Base-by-base conservation (phyloP, 1,140 invertebrate genomes). In the Geopemphigus sp. region DNA sequence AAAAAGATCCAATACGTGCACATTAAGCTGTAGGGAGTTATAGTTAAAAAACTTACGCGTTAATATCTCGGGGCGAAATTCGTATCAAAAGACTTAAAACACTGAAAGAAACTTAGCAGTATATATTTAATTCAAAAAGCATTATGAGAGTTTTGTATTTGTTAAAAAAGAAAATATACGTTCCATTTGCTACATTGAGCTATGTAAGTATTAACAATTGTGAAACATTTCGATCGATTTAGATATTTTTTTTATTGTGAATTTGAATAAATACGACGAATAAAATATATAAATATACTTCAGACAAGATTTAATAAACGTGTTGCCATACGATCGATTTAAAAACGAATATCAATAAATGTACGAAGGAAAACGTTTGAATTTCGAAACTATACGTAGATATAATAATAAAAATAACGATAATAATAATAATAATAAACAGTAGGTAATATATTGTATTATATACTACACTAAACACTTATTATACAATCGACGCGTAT, bases 21-120 rank as follows among this genome's bases (percentile, higher is more conserved):
- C 32, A 54, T 15, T 19, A 54, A 45, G n/a, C 1, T 22, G 32
- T 22, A 22, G 19, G 3, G 5, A 66, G n/a, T 10, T 26, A 56
- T 59, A 64, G 61, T n/a, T 39, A 11, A n/a, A 39, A 39, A 64
- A 64, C 10, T n/a, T 32, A 64, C n/a, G 3, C 8, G 32, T 39
- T 64, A 39, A 64, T 64, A 45, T 29, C 63, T 32, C 5, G 32
- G 63, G 19, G 32, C 19, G 19, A 11, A 66, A 66, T 22, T 19
- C 19, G 39, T 39, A 66, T 66, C 10, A 66, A 63, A 63, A 63
- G 19, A 32, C 29, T 63, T 29, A 29, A 63, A 32, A 63, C 61
- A 32, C 26, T 63, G 32, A 63, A 63, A 63, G 32, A 26, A 63
- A 32, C 61, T 63, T 63, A 63, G 61, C 6, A 6, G 15, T 26